A percentile compares a stretch with the other conserved stretches of the same genome.
Conservation (phyloP, 2,888 invertebrate genomes). For the Celastrina argiolus region DNA sequence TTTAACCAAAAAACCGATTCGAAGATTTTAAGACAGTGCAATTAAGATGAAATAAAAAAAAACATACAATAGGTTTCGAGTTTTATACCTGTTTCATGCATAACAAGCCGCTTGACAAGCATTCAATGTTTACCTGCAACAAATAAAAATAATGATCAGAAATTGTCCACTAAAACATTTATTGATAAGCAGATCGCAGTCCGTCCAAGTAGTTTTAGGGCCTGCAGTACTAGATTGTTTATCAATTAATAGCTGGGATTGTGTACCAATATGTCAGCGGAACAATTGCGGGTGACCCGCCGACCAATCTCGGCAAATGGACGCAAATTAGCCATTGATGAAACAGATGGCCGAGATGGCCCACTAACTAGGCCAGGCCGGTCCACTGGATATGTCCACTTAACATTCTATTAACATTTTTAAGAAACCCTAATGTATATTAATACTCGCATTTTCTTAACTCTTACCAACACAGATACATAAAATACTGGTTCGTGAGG, state of each 20-base stretch:
- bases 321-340: slow-evolving; percentile 63
- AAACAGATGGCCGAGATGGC: slow-evolving; percentile 46
- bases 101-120: background rate
- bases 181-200: background rate
- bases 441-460: slow-evolving; percentile 17
- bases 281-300: slow-evolving; percentile 52
- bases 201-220: background rate
- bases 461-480: slow-evolving; percentile 11
- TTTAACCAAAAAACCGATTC: background rate
- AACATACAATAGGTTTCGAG: background rate
- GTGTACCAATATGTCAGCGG: slow-evolving; percentile 26
- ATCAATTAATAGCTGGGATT: slow-evolving; percentile 16
- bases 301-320: slow-evolving; percentile 69
- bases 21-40: background rate
- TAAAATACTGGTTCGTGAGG: slow-evolving; percentile 16
- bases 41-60: background rate
- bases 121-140: background rate
- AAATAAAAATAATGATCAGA: background rate
- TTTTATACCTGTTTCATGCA: background rate
- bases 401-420: slow-evolving; percentile 19
- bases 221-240: background rate
- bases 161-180: background rate
- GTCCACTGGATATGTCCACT: slow-evolving; percentile 26
- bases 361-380: slow-evolving; percentile 37
- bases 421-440: slow-evolving; percentile 17